Conservation (phyloP, 2,797 vertebrate genomes). For the Scolopax bukidnonensis region DNA sequence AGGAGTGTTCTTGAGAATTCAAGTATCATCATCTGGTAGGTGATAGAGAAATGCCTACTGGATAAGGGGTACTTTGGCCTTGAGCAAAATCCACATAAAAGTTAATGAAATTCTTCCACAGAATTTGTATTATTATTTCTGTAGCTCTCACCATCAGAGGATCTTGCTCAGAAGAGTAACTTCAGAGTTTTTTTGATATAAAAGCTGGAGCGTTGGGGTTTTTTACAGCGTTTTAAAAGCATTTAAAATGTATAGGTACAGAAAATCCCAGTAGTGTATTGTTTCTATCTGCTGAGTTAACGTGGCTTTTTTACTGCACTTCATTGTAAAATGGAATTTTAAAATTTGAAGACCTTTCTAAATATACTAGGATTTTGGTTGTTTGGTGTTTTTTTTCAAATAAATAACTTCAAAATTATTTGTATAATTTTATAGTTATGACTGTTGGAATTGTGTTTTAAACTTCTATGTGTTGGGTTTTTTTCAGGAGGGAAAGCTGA, state of each 20-base stretch:
- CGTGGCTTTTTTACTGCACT: not conserved
- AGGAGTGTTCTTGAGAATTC: not conserved
- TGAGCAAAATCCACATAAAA: not conserved
- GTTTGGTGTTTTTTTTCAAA: not conserved
- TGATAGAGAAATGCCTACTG: not conserved
- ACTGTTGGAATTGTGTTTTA: not conserved
- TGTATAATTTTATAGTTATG: not conserved
- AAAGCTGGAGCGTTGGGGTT: not conserved
- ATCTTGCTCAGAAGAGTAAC: not conserved
- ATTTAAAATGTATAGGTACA: not conserved
- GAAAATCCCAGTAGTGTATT: not conserved
- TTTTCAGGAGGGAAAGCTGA: constrained; percentile 92
- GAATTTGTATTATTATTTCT: not conserved
- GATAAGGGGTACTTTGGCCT: not conserved
- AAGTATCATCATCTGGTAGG: not conserved
- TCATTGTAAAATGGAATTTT: not conserved
- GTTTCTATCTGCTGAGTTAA: not conserved
- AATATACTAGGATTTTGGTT: not conserved
- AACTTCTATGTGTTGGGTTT: not conserved
- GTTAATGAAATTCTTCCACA: not conserved
- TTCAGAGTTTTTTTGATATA: not conserved
- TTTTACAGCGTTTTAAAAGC: not conserved
- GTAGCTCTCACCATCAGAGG: not conserved
- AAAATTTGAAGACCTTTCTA: not conserved
- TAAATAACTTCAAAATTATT: not conserved